Evolutionary conservation across 1,140 invertebrate species (phyloP).

Genomic region (Teleopsis dalmanni): DNA sequence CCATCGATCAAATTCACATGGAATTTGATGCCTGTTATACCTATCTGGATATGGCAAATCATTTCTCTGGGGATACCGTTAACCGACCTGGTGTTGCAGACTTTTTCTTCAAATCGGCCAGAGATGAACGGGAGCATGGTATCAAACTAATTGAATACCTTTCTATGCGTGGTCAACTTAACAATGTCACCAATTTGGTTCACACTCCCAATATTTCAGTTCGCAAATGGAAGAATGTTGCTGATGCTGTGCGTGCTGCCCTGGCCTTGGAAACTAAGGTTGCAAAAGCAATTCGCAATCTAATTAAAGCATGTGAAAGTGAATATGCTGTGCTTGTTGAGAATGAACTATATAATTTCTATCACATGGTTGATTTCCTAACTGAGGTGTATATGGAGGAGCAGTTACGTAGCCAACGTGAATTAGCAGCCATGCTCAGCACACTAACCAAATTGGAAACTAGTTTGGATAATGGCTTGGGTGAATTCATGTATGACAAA

Average conservation of each 20-base stretch:
- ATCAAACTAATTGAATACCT: constrained; percentile 85
- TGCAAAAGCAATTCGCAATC: constrained; percentile 62
- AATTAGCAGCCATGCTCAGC: constrained; percentile 72
- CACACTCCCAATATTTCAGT: constrained; percentile 37
- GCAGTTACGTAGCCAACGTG: constrained; percentile 77
- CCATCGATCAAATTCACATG: constrained; percentile 63
- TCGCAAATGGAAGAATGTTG: constrained; percentile 44
- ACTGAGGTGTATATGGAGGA: constrained; percentile 83
- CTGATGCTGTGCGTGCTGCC: constrained; percentile 61
- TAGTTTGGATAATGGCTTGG: constrained; percentile 58
- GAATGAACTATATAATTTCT: constrained; percentile 59
- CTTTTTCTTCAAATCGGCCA: constrained; percentile 75
- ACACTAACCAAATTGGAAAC: constrained; percentile 73
- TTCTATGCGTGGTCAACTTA: constrained; percentile 78
- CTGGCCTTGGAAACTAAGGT: constrained; percentile 69
- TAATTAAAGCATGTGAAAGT: constrained; percentile 61
- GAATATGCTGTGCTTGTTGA: no score
- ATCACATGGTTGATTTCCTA: constrained; percentile 81
- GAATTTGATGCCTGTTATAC: constrained; percentile 72
- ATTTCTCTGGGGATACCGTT: constrained; percentile 69
- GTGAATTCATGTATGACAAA: constrained; percentile 83
- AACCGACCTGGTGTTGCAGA: constrained; percentile 86
- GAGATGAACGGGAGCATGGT: constrained; percentile 84
- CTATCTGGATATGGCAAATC: constrained; percentile 78
- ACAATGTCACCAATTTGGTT: constrained; percentile 55